phyloP scores from a whole-genome alignment of 1,140 invertebrate genomes.

The Danaus melanippus region DNA sequence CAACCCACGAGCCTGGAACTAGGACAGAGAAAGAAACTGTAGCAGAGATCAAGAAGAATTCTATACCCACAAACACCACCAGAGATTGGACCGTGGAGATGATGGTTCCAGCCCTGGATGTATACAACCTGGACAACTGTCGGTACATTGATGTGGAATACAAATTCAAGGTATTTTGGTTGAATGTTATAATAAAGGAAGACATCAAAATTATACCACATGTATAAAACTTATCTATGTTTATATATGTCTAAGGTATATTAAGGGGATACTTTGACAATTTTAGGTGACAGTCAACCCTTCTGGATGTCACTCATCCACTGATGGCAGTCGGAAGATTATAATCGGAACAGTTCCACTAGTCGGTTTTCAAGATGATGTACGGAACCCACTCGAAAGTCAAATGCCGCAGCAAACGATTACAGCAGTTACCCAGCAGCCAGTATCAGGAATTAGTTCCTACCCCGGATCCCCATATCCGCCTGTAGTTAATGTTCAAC shows the following conservation, averaged over 20 bases:
- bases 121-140: conserved; percentile 77
- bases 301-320: conserved; percentile 73
- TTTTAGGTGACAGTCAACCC: conserved; percentile 63
- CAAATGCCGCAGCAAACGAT: conserved; percentile 32
- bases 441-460: conserved; percentile 14
- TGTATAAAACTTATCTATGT: no score
- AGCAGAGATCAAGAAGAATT: conserved; percentile 72
- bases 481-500: conserved; percentile 8
- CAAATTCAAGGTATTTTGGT: conserved; percentile 71
- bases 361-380: conserved; percentile 58
- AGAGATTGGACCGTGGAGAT: conserved; percentile 75
- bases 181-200: no score
- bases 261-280: no score
- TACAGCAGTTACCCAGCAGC: conserved; percentile 26
- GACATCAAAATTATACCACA: not conserved
- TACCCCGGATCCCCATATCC: conserved; percentile 21
- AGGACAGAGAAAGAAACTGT: conserved; percentile 70
- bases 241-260: no score
- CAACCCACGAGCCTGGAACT: conserved; percentile 66
- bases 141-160: conserved; percentile 78
- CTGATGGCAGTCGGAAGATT: conserved; percentile 71
- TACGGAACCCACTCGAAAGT: conserved; percentile 40
- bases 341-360: conserved; percentile 78
- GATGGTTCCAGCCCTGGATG: conserved; percentile 75
- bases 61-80: conserved; percentile 70